Conservation (phyloP, 2,797 vertebrate genomes). For the Adrianichthys oophorus region DNA sequence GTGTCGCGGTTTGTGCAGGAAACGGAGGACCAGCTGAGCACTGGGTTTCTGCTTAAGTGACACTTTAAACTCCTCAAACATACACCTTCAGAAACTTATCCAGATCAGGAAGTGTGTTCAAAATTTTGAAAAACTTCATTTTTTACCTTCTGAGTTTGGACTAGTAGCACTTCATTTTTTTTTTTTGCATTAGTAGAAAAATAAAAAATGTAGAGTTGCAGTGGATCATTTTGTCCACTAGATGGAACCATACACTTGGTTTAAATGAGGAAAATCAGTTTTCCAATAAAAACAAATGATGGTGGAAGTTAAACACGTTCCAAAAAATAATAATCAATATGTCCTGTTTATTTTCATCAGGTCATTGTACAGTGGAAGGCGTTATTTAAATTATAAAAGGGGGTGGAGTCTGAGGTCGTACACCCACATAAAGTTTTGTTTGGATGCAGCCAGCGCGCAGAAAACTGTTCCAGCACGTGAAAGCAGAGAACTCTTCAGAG, state of each 20-base stretch:
- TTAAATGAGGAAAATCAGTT: not conserved
- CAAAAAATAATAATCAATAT: conserved; percentile 28
- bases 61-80: too few species aligned
- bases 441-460: conserved; percentile 54
- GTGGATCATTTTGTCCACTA: conserved; percentile 23
- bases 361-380: conserved; percentile 73
- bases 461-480: conserved; percentile 44
- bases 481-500: conserved; percentile 47
- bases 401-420: conserved; percentile 41
- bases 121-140: too few species aligned
- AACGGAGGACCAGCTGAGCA: conserved; percentile 79
- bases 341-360: conserved; percentile 74
- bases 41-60: conserved; percentile 88
- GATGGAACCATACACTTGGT: conserved; percentile 22
- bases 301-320: conserved; percentile 10
- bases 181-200: too few species aligned
- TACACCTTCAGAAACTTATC: too few species aligned
- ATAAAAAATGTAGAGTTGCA: not conserved
- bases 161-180: too few species aligned
- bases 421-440: conserved; percentile 46
- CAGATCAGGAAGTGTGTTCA: too few species aligned
- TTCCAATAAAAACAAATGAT: not conserved
- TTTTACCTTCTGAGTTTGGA: too few species aligned
- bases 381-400: conserved; percentile 80
- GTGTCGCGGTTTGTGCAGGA: conserved; percentile 86